Base-by-base conservation (phyloP, 2,113 vertebrate genomes). In the Hippoglossus stenolepis region DNA sequence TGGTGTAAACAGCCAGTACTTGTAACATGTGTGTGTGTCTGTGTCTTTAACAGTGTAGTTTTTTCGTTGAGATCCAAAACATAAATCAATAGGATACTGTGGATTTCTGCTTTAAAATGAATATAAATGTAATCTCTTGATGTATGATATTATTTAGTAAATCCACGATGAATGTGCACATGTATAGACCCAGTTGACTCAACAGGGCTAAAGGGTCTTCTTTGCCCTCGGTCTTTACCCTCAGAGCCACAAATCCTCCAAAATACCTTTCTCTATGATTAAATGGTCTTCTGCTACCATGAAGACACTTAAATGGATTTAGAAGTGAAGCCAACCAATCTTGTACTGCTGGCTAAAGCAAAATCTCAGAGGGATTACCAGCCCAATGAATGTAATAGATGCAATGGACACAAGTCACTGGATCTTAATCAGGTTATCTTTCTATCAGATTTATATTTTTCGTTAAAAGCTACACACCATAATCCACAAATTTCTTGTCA, bases 211-310 rank as follows among this genome's bases (percentile, higher is more conserved):
- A 23, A 45, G 35, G 62, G 40, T 45, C 62, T 23, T 64, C 62
- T 31, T 59, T 59, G 26, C 28, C 59, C 70, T 60, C 26, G 70
- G 67, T 56, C 51, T 59, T 77, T 63, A 86, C 73, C 83, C 63
- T 73, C 24, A 11, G 77, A 73, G 18, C 56, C 71, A 80, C 85
- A 79, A 87, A 90, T 91, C 75, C 71, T 76, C 73, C 81, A 66
- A 77, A 87, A 78, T 85, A 87, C 79, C 81, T 87, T 75, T 90
- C 77, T 86, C 63, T 77, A 26, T 86, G 85, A 90, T 87, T 85
- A 88, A 89, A 88, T 70, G 80, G 53, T 85, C 77, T 56, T 80
- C 70, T 86, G 65, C 73, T 69, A 65, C 80, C 72, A 49, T 74
- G 56, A 82, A 78, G 70, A 59, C 66, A 78, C 82, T 80, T 85